Base-by-base conservation (phyloP, 1,140 invertebrate genomes). In the Solenopsis fugax region DNA sequence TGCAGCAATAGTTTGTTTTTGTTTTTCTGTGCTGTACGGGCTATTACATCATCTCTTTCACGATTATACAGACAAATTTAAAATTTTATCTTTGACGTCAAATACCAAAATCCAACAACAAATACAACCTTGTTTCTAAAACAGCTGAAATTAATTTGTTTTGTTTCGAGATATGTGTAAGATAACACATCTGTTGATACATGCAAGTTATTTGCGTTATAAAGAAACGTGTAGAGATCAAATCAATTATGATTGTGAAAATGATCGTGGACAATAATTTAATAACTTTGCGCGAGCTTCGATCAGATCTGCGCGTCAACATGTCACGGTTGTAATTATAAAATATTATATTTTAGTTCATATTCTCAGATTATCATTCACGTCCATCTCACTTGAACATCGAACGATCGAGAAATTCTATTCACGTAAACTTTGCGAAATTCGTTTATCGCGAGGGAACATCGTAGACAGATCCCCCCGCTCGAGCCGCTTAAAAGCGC, bases 381-480 rank as follows among this genome's bases (percentile, higher is more conserved):
- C 54, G 4, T 24, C 37, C 0, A 52, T 52, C 0, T 34, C 37
- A 2, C 5, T 75, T 58, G 54, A 9, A 24, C 24, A 58, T 4
- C 34, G 54, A 56, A 13, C n/a, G 10, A 58, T 16, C 54, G 21
- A 37, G 50, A 52, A 34, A 72, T 75, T 58, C 13, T 73, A 56
- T 73, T 73, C 34, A 21, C 52, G n/a, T 73, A 41, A 73, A 58
- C n/a, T 60, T n/a, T 3, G 10, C 9, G 18, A 45, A 62, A 41
- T 41, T 77, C 24, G 58, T 77, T 62, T 64, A 64, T 77, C 75
- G 41, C 24, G 56, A 45, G 24, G 21, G 16, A 62, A 77, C 41
- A 29, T 48, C 41, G 37, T 58, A 58, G 52, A 21, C 12, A 21
- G 58, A 64, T 50, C 58, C 7, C 41, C 13, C 12, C 29, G 41